These are phyloP conservation scores for Troides oblongomaculatus DNA, from an alignment of 2,888 invertebrate genomes.

Conservation along the genomic window DNA sequence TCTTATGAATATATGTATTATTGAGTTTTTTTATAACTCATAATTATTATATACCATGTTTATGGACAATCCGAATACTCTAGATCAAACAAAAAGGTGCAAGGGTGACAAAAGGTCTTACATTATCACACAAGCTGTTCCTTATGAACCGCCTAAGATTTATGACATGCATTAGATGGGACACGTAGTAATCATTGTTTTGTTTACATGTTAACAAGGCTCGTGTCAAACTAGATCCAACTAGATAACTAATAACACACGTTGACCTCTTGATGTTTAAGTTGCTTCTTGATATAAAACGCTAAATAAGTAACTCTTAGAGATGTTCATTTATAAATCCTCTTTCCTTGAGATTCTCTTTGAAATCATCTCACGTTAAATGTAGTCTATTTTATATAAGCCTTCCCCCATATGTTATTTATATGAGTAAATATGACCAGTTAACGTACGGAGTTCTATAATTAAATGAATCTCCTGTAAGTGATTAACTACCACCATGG, in stretches of 20 bases:
- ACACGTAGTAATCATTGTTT: conserved; percentile 32
- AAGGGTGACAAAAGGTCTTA: conserved; percentile 12
- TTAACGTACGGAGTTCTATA: not conserved
- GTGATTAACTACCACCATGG: too few relatives aligned
- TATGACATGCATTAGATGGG: conserved; percentile 20
- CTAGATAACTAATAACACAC: conserved; percentile 42
- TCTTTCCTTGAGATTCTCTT: not conserved
- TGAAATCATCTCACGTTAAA: not conserved
- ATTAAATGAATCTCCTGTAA: not conserved
- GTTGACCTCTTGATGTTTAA: conserved; percentile 43
- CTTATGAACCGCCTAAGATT: conserved; percentile 16
- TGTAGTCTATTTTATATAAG: too few relatives aligned
- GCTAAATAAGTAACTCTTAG: conserved; percentile 9
- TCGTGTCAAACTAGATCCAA: conserved; percentile 51
- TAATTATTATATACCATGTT: too few relatives aligned
- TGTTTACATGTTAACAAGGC: conserved; percentile 41
- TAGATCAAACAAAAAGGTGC: conserved; percentile 5
- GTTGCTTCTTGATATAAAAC: conserved; percentile 30
- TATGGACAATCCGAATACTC: not conserved
- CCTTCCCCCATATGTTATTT: not conserved
- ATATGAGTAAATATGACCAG: not conserved
- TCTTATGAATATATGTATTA: too few relatives aligned
- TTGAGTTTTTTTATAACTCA: too few relatives aligned
- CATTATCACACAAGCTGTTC: conserved; percentile 5
- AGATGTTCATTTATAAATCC: conserved; percentile 7